Evolutionary conservation across 2,888 invertebrate genomes (phyloP).

Genomic region (Acronicta aceris): DNA sequence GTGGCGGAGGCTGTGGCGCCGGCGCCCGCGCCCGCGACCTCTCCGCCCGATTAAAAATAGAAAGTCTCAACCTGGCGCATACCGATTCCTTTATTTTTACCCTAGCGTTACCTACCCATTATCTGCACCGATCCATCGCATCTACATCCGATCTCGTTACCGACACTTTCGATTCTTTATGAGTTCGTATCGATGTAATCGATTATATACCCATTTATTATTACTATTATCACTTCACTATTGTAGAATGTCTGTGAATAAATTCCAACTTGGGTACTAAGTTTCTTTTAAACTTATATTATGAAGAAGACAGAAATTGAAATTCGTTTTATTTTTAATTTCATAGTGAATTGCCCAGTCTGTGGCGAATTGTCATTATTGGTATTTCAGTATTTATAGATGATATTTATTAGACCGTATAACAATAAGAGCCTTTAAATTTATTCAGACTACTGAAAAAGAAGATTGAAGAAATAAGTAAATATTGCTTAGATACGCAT

Average conservation of each 20-base stretch:
- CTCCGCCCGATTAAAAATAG: conserved; percentile 87
- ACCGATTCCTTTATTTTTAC: conserved; percentile 84
- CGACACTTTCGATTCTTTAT: conserved; percentile 73
- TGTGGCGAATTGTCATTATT: not conserved
- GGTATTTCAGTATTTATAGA: too few relatives aligned
- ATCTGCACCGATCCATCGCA: conserved; percentile 75
- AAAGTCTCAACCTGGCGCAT: conserved; percentile 83
- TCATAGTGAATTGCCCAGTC: not conserved
- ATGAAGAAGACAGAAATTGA: too few relatives aligned
- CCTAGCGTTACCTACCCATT: conserved; percentile 78
- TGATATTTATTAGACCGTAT: too few relatives aligned
- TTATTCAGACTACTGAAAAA: too few relatives aligned
- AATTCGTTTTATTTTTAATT: not conserved
- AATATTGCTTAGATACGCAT: too few relatives aligned
- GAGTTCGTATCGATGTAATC: conserved; percentile 45
- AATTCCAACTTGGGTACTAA: conserved; percentile 8
- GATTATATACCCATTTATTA: conserved; percentile 40
- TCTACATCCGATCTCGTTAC: conserved; percentile 69
- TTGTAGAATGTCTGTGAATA: conserved; percentile 26
- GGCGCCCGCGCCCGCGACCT: conserved; percentile 81
- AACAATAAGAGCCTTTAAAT: too few relatives aligned
- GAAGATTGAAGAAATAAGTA: too few relatives aligned
- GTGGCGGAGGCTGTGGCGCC: conserved; percentile 81
- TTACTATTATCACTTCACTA: conserved; percentile 32
- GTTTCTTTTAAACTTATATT: conserved; percentile 4